These are phyloP conservation scores for Myiozetetes cayanensis DNA, from an alignment of 2,113 vertebrate species.

Conservation along the genomic window DNA sequence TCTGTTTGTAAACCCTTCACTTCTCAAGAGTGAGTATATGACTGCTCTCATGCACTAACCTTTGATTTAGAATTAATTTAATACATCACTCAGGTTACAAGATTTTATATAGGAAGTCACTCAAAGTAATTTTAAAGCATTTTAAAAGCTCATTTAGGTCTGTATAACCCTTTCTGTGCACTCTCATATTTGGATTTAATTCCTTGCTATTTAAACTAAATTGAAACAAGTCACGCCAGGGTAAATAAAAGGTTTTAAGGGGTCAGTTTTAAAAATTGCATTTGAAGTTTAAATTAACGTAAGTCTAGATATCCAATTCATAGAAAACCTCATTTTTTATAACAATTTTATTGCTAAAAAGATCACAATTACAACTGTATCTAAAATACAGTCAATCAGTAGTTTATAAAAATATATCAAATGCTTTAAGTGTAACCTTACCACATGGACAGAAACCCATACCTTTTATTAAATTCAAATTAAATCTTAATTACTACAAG, in stretches of 20 bases:
- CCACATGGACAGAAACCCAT: background rate
- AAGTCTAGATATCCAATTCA: background rate
- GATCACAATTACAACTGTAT: background rate
- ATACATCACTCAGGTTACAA: background rate
- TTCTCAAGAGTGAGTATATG: conserved; percentile 1
- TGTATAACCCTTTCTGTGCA: background rate
- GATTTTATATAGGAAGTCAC: conserved; percentile 1
- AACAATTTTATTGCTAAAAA: background rate
- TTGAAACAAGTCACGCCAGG: background rate
- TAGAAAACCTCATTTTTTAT: background rate
- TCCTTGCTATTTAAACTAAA: background rate
- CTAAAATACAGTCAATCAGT: background rate
- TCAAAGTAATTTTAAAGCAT: conserved; percentile 4
- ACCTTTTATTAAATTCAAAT: background rate
- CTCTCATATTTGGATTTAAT: background rate
- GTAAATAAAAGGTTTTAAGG: background rate
- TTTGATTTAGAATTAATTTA: conserved; percentile 52
- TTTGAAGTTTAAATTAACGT: background rate
- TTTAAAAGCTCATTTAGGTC: background rate
- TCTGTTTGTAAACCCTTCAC: conserved; percentile 56
- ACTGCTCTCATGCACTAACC: conserved; percentile 9
- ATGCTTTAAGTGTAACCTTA: background rate
- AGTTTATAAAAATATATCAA: background rate
- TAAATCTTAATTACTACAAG: background rate
- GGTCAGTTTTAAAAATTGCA: background rate